Evolutionary conservation across 2,113 vertebrate genomes (phyloP), one percentile per base, ranked within the genome.

Genomic region (Hemibagrus wyckioides): DNA sequence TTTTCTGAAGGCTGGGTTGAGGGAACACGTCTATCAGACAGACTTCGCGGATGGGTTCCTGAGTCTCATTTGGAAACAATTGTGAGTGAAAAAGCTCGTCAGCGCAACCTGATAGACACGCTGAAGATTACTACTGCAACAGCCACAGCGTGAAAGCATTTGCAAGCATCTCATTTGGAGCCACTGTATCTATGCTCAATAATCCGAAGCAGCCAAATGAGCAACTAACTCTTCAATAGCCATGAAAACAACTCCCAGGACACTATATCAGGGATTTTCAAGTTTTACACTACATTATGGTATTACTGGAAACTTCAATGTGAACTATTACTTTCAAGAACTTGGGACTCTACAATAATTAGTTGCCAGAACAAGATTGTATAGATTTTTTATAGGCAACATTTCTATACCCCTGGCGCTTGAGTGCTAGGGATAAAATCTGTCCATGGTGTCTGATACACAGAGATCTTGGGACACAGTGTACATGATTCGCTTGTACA

Each of bases 1-100:
- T 33, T 87, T 84, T 48, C 5, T 75, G 28, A 91, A 99, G 98
- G 97, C 76, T 99, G 98, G 98, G 95, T 99, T 6, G 96, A 98
- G 91, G 98, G 97, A 63, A 94, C 97, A 57, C 96, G 95, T 75
- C 95, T 99, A 50, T 97, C 97, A 0, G 98, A 99, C 86, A 92
- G 96, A 6, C 97, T 98, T 63, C 95, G 92, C 85, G 98, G 98
- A 77, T 99, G 98, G 98, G 96, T 97, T 41, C 97, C 97, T 0
- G 48, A 93, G 0, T 94, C 95, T 11, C 95, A 99, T 0, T 95
- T 99, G 91, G 96, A 98, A 81, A 92, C 91, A 67, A 99, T 99
- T 91, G 94, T 87, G 89, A 98, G 95, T 91, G 91, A 93, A 33
- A 95, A 95, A 0, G 95, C 95, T 0, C 94, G 96, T 13, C 93